Conservation (phyloP, 2,113 vertebrate genomes). For the Dendropsophus ebraccatus region DNA sequence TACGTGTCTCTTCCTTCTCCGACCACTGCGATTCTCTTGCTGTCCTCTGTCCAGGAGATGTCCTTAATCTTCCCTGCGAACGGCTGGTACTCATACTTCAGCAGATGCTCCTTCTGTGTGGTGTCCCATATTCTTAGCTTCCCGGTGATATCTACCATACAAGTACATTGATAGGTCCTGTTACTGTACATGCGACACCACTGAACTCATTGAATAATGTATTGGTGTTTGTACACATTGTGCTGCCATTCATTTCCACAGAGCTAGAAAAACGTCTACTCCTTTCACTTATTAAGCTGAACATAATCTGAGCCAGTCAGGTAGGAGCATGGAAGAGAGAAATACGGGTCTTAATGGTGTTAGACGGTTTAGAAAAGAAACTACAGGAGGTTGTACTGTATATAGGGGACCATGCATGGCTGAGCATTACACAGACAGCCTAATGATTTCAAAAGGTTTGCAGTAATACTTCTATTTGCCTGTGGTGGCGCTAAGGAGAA, state of each 20-base stretch:
- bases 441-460: background rate
- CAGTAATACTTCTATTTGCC: background rate
- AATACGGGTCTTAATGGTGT: no score
- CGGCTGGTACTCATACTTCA: slow-evolving; percentile 95
- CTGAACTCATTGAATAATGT: background rate
- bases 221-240: background rate
- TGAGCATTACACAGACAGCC: background rate
- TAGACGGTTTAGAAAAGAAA: no score
- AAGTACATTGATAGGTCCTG: slow-evolving; percentile 54
- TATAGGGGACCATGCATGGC: background rate
- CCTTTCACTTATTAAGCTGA: background rate
- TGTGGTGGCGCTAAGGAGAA: background rate
- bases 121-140: slow-evolving; percentile 98
- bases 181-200: background rate
- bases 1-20: slow-evolving; percentile 95
- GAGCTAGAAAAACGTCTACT: background rate
- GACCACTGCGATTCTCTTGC: slow-evolving; percentile 91
- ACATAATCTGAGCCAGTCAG: background rate
- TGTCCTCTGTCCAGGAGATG: slow-evolving; percentile 95
- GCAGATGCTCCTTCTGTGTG: slow-evolving; percentile 92
- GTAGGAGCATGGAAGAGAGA: background rate
- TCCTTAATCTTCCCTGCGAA: slow-evolving; percentile 92
- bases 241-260: background rate
- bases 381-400: no score
- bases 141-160: slow-evolving; percentile 83